Evolutionary conservation across 2,888 invertebrate genomes (phyloP), one percentile per base, ranked within the genome.

Genomic region (Gonocerus acuteangulatus): DNA sequence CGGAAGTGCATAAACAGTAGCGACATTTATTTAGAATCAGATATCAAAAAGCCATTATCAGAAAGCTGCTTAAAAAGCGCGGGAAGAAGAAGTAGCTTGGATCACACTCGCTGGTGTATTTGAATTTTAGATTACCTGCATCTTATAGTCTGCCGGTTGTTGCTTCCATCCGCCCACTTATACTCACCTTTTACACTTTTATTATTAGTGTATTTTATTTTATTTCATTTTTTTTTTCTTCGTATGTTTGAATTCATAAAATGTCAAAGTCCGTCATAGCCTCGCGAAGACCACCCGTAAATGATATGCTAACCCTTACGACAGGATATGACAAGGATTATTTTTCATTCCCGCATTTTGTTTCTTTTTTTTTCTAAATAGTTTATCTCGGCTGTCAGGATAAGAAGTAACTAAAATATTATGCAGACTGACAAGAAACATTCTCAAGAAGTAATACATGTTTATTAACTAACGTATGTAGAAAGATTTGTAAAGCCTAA

Each of bases 71-170:
- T 9, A 6, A 9, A 27, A 27, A 27, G 27, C 27, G 27, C 27
- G 27, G 27, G 27, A 27, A 27, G 4, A 4, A 27, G 27, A 27
- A 27, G 9, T 27, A 27, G 27, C 27, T 4, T 9, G 27, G 27
- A 4, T 4, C 27, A 27, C 27, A 4, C 9, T 27, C 9, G 27
- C 27, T 9, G 39, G 39, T 39, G 15, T 18, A 52, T 52, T 52
- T 52, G 52, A 52, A 34, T 52, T 52, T 52, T 36, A 52, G 22
- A 52, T 52, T 52, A 52, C 21, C 22, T 34, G 36, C 52, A 52
- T 52, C 52, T 22, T 2, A 39, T n/a, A 6, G 4, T n/a, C 27
- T 6, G 4, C 4, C 27, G 27, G 34, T 22, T 39, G 52, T 36
- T 39, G 39, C 15, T 52, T 52, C 52, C 15, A 52, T 7, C 52